These are phyloP conservation scores for Albula goreensis DNA, from an alignment of 2,113 vertebrate species.

Conservation along the genomic window DNA sequence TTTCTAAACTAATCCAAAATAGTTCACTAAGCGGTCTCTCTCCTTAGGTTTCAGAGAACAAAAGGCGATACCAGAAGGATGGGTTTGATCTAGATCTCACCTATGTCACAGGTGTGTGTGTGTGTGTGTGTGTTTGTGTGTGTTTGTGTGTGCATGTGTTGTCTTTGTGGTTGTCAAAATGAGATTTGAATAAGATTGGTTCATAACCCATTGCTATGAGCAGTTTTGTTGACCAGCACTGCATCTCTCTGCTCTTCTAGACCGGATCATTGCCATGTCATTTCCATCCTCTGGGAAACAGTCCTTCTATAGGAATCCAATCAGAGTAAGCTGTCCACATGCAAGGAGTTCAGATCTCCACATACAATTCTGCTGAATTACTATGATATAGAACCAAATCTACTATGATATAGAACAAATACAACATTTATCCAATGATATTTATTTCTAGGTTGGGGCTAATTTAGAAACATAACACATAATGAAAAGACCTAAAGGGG, in stretches of 20 bases:
- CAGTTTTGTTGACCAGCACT: not conserved
- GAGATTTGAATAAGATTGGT: rapidly evolving
- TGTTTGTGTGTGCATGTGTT: slow-evolving; percentile 43
- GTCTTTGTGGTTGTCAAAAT: not conserved
- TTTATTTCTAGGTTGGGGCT: too few relatives aligned
- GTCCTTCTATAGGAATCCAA: slow-evolving; percentile 94
- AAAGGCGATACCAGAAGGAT: slow-evolving; percentile 87
- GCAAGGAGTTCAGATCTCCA: not conserved
- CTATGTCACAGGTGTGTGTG: slow-evolving; percentile 84
- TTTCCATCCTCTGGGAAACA: slow-evolving; percentile 93
- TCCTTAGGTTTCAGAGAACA: slow-evolving; percentile 90
- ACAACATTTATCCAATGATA: not conserved
- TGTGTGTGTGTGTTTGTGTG: slow-evolving; percentile 54
- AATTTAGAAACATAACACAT: not conserved
- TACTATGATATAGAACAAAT: not conserved
- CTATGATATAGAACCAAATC: too few relatives aligned
- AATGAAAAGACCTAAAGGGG: too few relatives aligned
- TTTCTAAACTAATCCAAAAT: not conserved
- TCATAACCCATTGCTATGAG: not conserved
- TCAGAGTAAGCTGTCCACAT: slow-evolving; percentile 70
- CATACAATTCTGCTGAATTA: not conserved
- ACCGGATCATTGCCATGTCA: slow-evolving; percentile 94
- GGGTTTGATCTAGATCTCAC: slow-evolving; percentile 97
- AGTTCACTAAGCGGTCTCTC: not conserved
- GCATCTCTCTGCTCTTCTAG: slow-evolving; percentile 61